Base-by-base conservation (phyloP, 2,888 invertebrate species). In the Athalia circularis region DNA sequence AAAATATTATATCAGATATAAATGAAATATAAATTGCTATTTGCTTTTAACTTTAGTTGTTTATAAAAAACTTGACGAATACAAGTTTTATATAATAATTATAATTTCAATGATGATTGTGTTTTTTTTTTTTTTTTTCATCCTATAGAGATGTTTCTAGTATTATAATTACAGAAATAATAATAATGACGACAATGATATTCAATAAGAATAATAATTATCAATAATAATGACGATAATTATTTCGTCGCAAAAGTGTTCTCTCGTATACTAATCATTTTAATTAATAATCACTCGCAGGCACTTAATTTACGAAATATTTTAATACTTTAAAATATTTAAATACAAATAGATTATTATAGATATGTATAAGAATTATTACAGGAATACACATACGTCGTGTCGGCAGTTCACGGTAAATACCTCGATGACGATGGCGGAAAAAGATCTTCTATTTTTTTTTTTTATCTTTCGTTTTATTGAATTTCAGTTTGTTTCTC, bases 231-330 rank as follows among this genome's bases (percentile, higher is more conserved):
- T 68, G 15, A 3, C n/a, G 43, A 54, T 0, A 43, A 43, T 50
- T 70, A 57, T 70, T 70, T n/a, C 45, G 45, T 52, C 54, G 29
- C 54, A 50, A 67, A 57, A 70, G 70, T 70, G 70, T 70, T 54
- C 29, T 29, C 29, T 70, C 54, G 70, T 70, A 70, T 70, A 70
- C 52, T 43, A 43, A 70, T 54, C 29, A 29, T 29, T 29, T 29
- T 70, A 13, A 61, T 13, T 61, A n/a, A 61, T 15, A 70, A 29
- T 57, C 70, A 54, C 54, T 70, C 70, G 29, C 70, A 70, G 70
- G 70, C 70, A 70, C 70, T 70, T 70, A 68, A 70, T 70, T 70
- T 13, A 70, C 70, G 57, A 57, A 70, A 70, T 70, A 70, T 65
- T 11, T 13, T 9, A 9, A 11, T 67, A 67, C 15, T 7, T 67